Evolutionary conservation across 2,888 invertebrate species (phyloP).

Genomic region (Agrochola lychnidis): DNA sequence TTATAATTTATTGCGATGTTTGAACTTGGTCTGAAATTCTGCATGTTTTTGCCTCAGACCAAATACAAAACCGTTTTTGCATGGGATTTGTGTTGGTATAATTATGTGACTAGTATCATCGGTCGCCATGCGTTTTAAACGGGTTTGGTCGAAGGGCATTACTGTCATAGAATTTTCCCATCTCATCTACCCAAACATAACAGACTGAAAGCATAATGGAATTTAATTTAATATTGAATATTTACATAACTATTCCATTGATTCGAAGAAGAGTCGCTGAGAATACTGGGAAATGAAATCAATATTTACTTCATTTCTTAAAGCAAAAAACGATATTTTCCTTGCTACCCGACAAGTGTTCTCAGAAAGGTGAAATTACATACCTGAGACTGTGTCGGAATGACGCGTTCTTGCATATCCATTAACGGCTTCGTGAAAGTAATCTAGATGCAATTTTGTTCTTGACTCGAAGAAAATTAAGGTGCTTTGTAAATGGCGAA

Average conservation of each 20-base stretch:
- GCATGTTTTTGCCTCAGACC: neutral
- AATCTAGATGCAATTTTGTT: conserved; percentile 10
- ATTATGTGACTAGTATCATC: neutral
- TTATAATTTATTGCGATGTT: conserved; percentile 1
- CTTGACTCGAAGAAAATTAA: neutral
- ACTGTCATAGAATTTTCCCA: neutral
- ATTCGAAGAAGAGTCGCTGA: neutral
- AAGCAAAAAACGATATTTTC: conserved; percentile 9
- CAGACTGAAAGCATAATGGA: neutral
- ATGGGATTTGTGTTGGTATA: neutral
- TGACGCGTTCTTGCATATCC: conserved; percentile 31
- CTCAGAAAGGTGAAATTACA: conserved; percentile 48
- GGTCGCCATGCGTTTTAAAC: neutral
- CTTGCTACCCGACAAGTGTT: conserved; percentile 3
- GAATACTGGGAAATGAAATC: neutral
- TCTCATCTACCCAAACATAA: neutral
- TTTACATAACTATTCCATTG: no score
- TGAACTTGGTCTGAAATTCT: neutral
- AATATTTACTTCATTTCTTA: conserved; percentile 7
- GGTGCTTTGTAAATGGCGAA: neutral
- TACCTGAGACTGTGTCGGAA: conserved; percentile 25
- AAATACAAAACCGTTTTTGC: no score
- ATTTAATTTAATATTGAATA: neutral
- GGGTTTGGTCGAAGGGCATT: neutral
- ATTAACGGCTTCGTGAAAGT: conserved; percentile 41